These are phyloP conservation scores for Gracilinanus agilis DNA, from an alignment of 2,113 vertebrate species.

Conservation along the genomic window DNA sequence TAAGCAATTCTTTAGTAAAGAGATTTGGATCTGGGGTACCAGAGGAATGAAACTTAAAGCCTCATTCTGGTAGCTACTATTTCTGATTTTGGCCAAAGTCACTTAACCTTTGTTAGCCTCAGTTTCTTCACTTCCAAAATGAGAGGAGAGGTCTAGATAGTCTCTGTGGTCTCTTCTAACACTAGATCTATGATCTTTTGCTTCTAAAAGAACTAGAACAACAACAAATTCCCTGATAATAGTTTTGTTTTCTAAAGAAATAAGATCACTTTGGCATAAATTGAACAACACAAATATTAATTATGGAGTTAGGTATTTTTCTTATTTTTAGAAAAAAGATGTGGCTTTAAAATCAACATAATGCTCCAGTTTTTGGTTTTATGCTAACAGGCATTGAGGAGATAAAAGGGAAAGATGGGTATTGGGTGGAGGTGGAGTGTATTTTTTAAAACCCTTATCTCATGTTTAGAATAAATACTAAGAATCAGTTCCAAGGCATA, in stretches of 20 bases:
- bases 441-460: background rate
- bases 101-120: no score
- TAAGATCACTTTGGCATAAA: background rate
- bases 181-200: no score
- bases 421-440: no score
- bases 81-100: background rate
- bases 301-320: background rate
- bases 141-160: no score
- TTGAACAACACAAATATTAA: background rate
- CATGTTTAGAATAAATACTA: background rate
- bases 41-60: background rate
- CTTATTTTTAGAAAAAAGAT: background rate
- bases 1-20: background rate
- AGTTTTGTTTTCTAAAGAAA: background rate
- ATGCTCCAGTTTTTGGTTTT: conserved; percentile 6
- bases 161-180: no score
- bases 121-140: no score
- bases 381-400: background rate
- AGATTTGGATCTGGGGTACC: background rate
- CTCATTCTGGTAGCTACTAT: background rate
- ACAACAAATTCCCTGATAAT: background rate
- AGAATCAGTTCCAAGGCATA: no score
- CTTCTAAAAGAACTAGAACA: background rate
- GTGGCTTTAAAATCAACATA: conserved; percentile 6
- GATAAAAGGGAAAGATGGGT: background rate